Conservation (phyloP, 2,797 vertebrate genomes). For the Nannoperca obscura region DNA sequence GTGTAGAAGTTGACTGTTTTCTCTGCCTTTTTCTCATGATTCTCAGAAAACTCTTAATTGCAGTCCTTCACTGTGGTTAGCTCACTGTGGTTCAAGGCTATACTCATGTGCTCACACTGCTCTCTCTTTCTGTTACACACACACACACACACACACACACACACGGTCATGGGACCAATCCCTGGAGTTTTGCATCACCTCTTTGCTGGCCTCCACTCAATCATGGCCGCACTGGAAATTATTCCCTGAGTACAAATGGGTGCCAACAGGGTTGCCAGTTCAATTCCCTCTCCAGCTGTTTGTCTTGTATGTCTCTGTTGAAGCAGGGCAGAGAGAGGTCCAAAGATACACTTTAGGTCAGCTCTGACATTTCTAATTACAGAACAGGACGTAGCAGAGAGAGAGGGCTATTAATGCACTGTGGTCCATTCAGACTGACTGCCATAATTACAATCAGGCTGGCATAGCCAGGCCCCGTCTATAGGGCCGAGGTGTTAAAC, state of each 20-base stretch:
- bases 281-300: conserved; percentile 68
- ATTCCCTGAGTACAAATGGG: conserved; percentile 40
- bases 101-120: conserved; percentile 25
- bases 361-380: conserved; percentile 78
- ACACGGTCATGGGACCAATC: conserved; percentile 48
- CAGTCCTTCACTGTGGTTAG: conserved; percentile 64
- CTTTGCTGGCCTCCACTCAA: conserved; percentile 56
- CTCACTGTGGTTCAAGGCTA: conserved; percentile 55
- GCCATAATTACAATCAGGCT: conserved; percentile 80
- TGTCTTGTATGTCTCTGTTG: conserved; percentile 51
- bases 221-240: conserved; percentile 55
- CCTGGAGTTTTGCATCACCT: conserved; percentile 67
- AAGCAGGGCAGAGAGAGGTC: conserved; percentile 47
- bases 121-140: conserved; percentile 25
- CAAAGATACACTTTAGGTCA: conserved; percentile 66
- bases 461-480: conserved; percentile 63
- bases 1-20: conserved; percentile 28
- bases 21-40: conserved; percentile 65
- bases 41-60: conserved; percentile 68
- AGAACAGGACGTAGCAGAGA: conserved; percentile 54
- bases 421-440: conserved; percentile 62
- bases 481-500: conserved; percentile 76
- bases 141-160: conserved; percentile 16
- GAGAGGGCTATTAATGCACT: conserved; percentile 57
- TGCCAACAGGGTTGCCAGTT: conserved; percentile 68